Base-by-base conservation (phyloP, 2,113 vertebrate genomes). In the Cephalophus harveyi region DNA sequence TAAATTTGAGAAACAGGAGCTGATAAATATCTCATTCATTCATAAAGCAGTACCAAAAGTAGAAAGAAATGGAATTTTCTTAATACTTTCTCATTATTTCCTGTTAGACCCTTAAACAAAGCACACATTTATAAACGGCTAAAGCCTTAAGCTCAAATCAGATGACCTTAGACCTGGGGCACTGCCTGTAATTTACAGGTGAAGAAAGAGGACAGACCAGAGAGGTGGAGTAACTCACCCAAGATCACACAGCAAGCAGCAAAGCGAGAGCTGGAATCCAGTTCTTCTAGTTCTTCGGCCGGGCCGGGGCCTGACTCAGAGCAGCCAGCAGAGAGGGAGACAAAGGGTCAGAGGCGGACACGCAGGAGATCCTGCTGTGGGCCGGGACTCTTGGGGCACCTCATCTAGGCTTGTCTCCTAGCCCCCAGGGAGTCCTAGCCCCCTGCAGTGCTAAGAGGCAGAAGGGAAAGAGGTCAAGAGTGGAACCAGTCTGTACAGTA, bases 401-500 rank as follows among this genome's bases (percentile, higher is more conserved):
- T n/a, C 55, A 71, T 40, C 30, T 27, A 13, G 64, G 52, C 46
- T 78, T 8, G 1, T 27, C n/a, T 30, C 12, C 60, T 30, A 15
- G 82, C 9, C 46, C 8, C 6, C 27, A 28, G 27, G 83, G 12
- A 13, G 50, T 28, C 50, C 36, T 12, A 11, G 55, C 28, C 50
- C 43, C 19, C 67, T 3, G 12, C 50, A 55, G 50, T 0, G 4
- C 27, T 9, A 7, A 50, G 19, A 57, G 27, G 14, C 17, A 10
- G 57, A 46, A 27, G 36, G 30, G 33, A 6, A 52, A 13, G 3
- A 6, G 27, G 57, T 21, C 27, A 2, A 21, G 30, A 19, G 40
- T 7, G n/a, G 30, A 64, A 30, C 1, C 2, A 3, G 17, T 16
- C 60, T 46, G 1, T 1, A 11, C 1, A 13, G 5, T 40, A 74